Evolutionary conservation across 2,888 invertebrate genomes (phyloP).

Genomic region (Tyria jacobaeae): DNA sequence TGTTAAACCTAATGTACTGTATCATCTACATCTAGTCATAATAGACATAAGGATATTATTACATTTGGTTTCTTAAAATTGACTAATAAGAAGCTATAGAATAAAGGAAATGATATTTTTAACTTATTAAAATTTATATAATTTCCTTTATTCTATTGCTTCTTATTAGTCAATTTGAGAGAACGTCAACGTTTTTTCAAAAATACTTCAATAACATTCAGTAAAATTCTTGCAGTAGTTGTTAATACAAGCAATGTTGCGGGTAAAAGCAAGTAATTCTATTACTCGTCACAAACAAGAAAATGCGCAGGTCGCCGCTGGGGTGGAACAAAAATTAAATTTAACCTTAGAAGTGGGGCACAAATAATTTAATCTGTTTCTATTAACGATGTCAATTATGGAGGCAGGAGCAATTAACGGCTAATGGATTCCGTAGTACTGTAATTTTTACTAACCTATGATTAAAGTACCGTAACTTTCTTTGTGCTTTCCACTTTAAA

Average conservation of each 20-base stretch:
- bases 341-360: constrained; percentile 33
- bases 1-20: too few species aligned
- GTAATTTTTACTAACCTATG: constrained; percentile 52
- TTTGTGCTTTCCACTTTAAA: constrained; percentile 18
- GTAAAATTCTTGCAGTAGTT: too few species aligned
- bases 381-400: constrained; percentile 66
- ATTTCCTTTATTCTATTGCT: too few species aligned
- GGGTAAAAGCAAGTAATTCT: constrained; percentile 6
- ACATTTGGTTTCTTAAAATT: too few species aligned
- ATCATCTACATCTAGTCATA: too few species aligned
- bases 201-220: too few species aligned
- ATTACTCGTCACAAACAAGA: constrained; percentile 8
- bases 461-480: constrained; percentile 25
- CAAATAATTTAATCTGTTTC: constrained; percentile 66
- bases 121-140: too few species aligned
- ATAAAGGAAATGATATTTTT: too few species aligned
- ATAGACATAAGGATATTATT: too few species aligned
- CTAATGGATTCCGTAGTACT: constrained; percentile 60
- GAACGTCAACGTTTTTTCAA: too few species aligned
- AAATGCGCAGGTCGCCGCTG: constrained; percentile 12
- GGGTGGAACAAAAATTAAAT: constrained; percentile 25
- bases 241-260: constrained; percentile 10
- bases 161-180: too few species aligned
- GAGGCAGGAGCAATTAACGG: constrained; percentile 61
- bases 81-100: too few species aligned